Conservation (phyloP, 2,888 invertebrate species). For the Mythimna ferrago region DNA sequence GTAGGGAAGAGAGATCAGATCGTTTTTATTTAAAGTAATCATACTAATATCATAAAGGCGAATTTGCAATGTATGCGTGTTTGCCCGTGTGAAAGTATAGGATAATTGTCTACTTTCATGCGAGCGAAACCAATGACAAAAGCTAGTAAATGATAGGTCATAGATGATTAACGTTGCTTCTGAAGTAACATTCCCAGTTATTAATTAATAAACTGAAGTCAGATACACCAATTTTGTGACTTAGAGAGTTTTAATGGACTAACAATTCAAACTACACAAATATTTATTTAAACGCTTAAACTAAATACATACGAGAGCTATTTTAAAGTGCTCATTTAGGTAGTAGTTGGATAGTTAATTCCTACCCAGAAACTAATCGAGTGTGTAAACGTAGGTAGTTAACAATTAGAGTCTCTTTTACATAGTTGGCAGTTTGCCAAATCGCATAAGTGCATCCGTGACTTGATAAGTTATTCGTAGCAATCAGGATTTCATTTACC, state of each 20-base stretch:
- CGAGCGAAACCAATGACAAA: not conserved
- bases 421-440: constrained; percentile 42
- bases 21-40: too few species aligned
- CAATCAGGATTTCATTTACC: constrained; percentile 33
- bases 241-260: not conserved
- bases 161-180: not conserved
- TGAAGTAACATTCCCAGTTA: not conserved
- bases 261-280: constrained; percentile 1
- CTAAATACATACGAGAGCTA: constrained; percentile 23
- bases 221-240: not conserved
- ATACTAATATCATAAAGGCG: too few species aligned
- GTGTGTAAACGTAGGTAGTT: constrained; percentile 40
- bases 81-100: too few species aligned
- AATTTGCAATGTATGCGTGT: too few species aligned
- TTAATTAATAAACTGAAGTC: not conserved
- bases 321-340: constrained; percentile 8
- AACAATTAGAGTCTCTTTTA: constrained; percentile 44
- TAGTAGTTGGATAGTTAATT: constrained; percentile 36
- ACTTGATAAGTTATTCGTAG: constrained; percentile 37
- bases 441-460: constrained; percentile 34
- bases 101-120: too few species aligned
- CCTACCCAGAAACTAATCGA: constrained; percentile 38
- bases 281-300: constrained; percentile 28
- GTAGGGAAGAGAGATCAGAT: too few species aligned
- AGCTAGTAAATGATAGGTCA: not conserved